These are phyloP conservation scores for Stomatorhinus walkeri DNA, from an alignment of 2,797 vertebrate genomes.

Conservation along the genomic window DNA sequence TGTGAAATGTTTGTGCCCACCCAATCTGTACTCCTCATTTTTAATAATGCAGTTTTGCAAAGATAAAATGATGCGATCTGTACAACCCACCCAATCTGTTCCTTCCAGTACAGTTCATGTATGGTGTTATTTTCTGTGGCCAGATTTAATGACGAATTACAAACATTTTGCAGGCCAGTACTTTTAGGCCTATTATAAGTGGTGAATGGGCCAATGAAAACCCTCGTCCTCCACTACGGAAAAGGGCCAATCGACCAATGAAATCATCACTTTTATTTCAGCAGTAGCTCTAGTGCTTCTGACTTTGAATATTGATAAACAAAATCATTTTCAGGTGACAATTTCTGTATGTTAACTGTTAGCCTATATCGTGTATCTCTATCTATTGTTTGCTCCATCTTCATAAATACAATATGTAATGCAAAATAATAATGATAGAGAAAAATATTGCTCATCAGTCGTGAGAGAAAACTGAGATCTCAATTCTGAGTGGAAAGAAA, in stretches of 20 bases:
- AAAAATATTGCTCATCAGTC: no score
- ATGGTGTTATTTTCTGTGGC: background rate
- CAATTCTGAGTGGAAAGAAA: background rate
- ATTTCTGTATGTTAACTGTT: background rate
- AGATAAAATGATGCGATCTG: background rate
- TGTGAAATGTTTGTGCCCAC: no score
- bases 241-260: background rate
- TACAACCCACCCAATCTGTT: background rate
- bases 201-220: background rate
- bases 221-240: background rate
- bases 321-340: background rate
- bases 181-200: background rate
- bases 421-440: background rate
- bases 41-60: no score
- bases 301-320: background rate
- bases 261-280: background rate
- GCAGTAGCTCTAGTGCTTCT: background rate
- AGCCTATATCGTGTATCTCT: background rate
- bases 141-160: background rate
- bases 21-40: no score
- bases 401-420: background rate
- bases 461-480: background rate
- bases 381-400: background rate
- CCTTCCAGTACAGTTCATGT: background rate
- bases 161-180: background rate